Evolutionary conservation across 2,113 vertebrate genomes (phyloP).

Genomic region (Mus pahari): DNA sequence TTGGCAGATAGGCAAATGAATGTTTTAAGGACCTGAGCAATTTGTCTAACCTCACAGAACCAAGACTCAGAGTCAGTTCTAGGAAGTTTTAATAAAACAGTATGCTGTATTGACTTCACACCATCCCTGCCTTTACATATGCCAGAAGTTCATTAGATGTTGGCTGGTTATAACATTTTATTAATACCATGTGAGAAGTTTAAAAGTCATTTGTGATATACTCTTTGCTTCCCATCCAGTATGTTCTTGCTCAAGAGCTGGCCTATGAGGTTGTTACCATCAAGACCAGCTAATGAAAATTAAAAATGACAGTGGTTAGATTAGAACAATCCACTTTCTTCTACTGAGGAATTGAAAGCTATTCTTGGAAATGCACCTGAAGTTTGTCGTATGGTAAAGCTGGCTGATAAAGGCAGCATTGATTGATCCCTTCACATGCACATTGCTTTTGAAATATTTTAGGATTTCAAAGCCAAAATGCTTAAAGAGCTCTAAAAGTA

Average conservation of each 20-base stretch:
- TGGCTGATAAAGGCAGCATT: background rate
- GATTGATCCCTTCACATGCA: background rate
- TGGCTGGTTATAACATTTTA: slow-evolving; percentile 8
- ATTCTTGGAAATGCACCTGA: background rate
- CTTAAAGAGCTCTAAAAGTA: background rate
- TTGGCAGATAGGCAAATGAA: slow-evolving; percentile 23
- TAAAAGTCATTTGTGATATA: slow-evolving; percentile 10
- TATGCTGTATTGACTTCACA: background rate
- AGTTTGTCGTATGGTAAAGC: background rate
- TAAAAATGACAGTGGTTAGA: background rate
- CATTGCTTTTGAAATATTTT: slow-evolving; percentile 25
- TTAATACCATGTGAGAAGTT: slow-evolving; percentile 32
- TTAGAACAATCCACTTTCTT: background rate
- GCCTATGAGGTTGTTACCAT: background rate
- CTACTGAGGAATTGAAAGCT: background rate
- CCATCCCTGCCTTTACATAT: background rate
- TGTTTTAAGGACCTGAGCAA: background rate
- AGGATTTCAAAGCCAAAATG: slow-evolving; percentile 25
- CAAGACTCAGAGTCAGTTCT: background rate
- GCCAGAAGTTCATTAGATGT: background rate
- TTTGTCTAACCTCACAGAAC: background rate
- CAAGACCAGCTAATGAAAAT: slow-evolving; percentile 35
- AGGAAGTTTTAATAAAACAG: background rate
- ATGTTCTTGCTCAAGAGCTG: background rate
- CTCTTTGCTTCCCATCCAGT: background rate